Percentiles rank a stretch among this genome's conserved stretches.
Evolutionary conservation across 2,888 invertebrate species (phyloP).

Genomic region (Phengaris alcon): DNA sequence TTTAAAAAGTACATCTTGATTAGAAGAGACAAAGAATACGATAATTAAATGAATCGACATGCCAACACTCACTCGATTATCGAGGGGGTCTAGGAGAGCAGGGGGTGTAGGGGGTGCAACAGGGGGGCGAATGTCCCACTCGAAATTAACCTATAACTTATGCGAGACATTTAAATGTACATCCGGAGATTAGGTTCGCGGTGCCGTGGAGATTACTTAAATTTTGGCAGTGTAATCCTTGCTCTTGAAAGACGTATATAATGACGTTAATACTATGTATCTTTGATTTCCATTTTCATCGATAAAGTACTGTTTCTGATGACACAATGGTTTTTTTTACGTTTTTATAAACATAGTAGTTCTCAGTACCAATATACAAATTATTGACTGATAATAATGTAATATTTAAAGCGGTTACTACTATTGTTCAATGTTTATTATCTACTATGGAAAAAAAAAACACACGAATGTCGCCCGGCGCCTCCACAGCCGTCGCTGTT

Average conservation of each 20-base stretch:
- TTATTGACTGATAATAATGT: too few relatives aligned
- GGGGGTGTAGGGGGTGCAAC: slow-evolving; percentile 7
- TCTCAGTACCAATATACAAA: too few relatives aligned
- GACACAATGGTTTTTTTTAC: too few relatives aligned
- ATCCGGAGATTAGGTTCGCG: slow-evolving; percentile 36
- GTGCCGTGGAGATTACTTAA: slow-evolving; percentile 8
- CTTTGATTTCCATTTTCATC: not conserved
- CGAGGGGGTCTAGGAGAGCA: slow-evolving; percentile 32
- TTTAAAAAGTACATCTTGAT: slow-evolving; percentile 33
- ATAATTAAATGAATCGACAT: slow-evolving; percentile 41
- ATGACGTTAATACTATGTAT: not conserved
- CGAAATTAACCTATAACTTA: slow-evolving; percentile 58
- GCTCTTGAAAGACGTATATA: not conserved
- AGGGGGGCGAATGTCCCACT: slow-evolving; percentile 34
- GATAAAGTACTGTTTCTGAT: not conserved
- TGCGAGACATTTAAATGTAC: slow-evolving; percentile 41
- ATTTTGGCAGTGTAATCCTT: not conserved
- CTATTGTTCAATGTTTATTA: too few relatives aligned
- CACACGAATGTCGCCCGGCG: slow-evolving; percentile 16
- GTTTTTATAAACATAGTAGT: too few relatives aligned
- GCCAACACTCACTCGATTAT: slow-evolving; percentile 44
- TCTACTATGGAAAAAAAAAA: not conserved
- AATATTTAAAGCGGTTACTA: too few relatives aligned
- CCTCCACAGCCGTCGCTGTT: slow-evolving; percentile 47
- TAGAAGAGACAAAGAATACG: slow-evolving; percentile 37